phyloP scores from a whole-genome alignment of 2,888 invertebrate species.

The Diplolepis rosae region DNA sequence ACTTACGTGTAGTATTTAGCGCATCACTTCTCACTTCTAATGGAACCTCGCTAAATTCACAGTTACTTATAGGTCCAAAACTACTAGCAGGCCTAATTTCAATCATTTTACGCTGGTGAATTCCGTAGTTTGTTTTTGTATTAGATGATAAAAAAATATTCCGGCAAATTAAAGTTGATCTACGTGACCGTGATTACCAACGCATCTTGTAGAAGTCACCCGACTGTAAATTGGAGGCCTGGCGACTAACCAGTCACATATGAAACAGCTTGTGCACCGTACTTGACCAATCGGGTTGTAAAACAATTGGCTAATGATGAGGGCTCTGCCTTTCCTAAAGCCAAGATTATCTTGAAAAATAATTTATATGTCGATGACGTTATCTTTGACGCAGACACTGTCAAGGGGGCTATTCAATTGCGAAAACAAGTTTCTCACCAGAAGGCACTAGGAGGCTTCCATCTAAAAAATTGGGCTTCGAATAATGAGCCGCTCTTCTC shows the following conservation, averaged over 20 bases:
- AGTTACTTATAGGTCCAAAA: constrained; percentile 17
- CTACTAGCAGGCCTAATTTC: constrained; percentile 6
- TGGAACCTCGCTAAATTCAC: constrained; percentile 28
- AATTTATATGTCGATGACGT: neutral
- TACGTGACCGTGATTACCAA: neutral
- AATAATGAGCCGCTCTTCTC: neutral
- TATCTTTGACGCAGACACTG: neutral
- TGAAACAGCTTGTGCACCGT: neutral
- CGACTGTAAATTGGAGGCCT: neutral
- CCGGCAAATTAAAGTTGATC: neutral
- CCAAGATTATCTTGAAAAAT: neutral
- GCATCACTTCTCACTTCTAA: constrained; percentile 28
- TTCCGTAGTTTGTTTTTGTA: constrained; percentile 16
- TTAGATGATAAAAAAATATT: neutral
- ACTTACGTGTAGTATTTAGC: constrained; percentile 32
- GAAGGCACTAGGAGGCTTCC: neutral
- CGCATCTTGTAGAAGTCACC: neutral
- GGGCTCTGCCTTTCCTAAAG: neutral
- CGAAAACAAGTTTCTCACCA: neutral
- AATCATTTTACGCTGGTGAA: constrained; percentile 30
- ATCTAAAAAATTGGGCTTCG: neutral
- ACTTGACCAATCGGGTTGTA: neutral
- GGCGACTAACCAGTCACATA: neutral
- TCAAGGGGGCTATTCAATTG: neutral
- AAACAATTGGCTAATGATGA: constrained; percentile 24